Base-by-base conservation (phyloP, 2,888 invertebrate genomes). In the Megalurothrips usitatus region DNA sequence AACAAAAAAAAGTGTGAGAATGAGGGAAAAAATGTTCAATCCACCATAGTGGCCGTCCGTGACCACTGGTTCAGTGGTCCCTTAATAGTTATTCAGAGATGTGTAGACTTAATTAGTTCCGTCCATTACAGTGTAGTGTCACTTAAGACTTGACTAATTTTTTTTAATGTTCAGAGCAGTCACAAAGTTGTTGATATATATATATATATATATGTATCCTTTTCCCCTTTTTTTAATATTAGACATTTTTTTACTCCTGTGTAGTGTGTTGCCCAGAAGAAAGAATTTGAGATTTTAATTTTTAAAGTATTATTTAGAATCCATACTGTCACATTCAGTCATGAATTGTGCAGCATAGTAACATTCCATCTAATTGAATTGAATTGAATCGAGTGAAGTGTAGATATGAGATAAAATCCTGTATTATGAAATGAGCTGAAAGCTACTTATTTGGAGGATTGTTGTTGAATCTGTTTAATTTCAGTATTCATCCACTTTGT, bases 391-490 rank as follows among this genome's bases (percentile, higher is more conserved):
- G n/a, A 43, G 34, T 43, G 6, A 43, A 6, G 34, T 43, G 34
- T 6, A 43, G 34, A 6, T 4, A 43, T 43, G 34, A 43, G 34
- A 43, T 43, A 43, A 43, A 43, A 43, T 43, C 34, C 6, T 43
- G 34, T 43, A 2, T 43, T 6, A 43, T 43, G 34, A 4, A 43
- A 12, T 58, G n/a, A n/a, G 58, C 11, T 58, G n/a, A 58, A 19
- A 58, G 23, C 23, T 23, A 23, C n/a, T 68, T 68, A 68, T 11
- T 11, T 68, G 11, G 23, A 23, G 23, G 23, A 23, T 68, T 68
- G 68, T 68, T 68, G 68, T 68, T 68, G 68, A 23, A 68, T 68
- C 68, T 68, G 68, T 68, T 68, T 68, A 68, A 23, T 68, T 68
- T 68, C 23, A 68, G 68, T 23, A 68, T 68, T 23, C 68, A 68